Percentiles rank a stretch among this genome's conserved stretches.
Conservation (phyloP, 2,113 vertebrate species). For the Datnioides undecimradiatus region DNA sequence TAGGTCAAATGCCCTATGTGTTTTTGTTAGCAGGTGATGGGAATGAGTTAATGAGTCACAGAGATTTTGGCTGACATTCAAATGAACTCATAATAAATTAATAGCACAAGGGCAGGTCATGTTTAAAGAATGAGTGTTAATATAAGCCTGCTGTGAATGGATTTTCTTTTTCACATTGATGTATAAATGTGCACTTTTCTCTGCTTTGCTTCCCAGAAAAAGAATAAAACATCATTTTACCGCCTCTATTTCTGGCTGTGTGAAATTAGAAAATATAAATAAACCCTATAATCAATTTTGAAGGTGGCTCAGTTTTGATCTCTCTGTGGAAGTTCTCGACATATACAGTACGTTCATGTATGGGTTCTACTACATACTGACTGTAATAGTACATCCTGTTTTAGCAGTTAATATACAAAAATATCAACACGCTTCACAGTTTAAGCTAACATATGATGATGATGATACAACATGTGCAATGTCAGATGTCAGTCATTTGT, state of each 20-base stretch:
- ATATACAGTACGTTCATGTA: too few species aligned
- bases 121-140: slow-evolving; percentile 46
- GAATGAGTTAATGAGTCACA: slow-evolving; percentile 38
- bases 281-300: background rate
- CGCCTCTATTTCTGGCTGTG: background rate
- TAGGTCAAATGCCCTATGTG: background rate
- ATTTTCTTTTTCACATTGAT: background rate
- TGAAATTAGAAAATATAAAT: background rate
- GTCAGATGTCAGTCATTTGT: background rate
- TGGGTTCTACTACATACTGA: too few species aligned
- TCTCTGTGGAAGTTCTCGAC: background rate
- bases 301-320: background rate
- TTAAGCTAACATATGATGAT: too few species aligned
- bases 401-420: background rate
- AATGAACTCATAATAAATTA: slow-evolving; percentile 61
- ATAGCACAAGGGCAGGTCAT: slow-evolving; percentile 38
- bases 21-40: slow-evolving; percentile 12
- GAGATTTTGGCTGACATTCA: slow-evolving; percentile 56
- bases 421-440: too few species aligned
- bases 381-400: background rate
- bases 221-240: background rate
- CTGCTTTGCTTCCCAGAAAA: background rate
- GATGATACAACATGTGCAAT: too few species aligned
- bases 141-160: slow-evolving; percentile 12
- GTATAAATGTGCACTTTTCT: background rate